Evolutionary conservation across 1,140 invertebrate genomes (phyloP), one percentile per base, ranked within the genome.

Genomic region (Orchesella cincta): DNA sequence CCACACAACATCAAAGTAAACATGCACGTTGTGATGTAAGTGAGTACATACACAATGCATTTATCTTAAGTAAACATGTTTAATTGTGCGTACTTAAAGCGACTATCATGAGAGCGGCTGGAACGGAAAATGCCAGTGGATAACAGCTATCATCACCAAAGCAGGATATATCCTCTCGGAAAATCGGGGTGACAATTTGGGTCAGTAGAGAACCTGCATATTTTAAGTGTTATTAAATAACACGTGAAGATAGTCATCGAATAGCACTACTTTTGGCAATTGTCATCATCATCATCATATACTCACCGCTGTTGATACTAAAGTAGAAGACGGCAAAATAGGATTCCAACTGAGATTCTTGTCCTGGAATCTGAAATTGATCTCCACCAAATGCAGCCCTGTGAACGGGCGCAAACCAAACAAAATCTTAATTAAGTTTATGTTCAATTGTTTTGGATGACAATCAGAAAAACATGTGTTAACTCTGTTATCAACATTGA

Each of bases 311-410:
- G 62, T 98, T 98, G 82, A 98, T 97, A 35, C 94, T 89, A 81
- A 97, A 94, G 86, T 98, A 98, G 85, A 97, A 98, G 0, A 97
- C 85, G 0, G 95, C 97, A 86, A 98, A 98, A 86, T 95, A 98
- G 74, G 90, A 90, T 1, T 90, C 89, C 57, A 96, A 85, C 83
- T 96, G 90, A 78, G 86, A 86, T 82, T 90, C 90, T 86, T 93
- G 93, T 83, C 92, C 90, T 0, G 94, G 94, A 31, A 78, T 74
- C 1, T 76, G 81, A 84, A 97, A 97, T 86, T 99, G 97, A 86
- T 99, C 97, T 0, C 95, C 97, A 26, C 98, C 98, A 85, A 99
- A 99, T 0, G 97, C 93, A 0, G 94, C 8, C n/a, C 54, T 46
- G 54, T 12, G 26, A 57, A 14, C 23, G 23, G 5, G 18, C 18